Evolutionary conservation across 2,113 vertebrate species (phyloP).

Genomic region (Pagrus major): DNA sequence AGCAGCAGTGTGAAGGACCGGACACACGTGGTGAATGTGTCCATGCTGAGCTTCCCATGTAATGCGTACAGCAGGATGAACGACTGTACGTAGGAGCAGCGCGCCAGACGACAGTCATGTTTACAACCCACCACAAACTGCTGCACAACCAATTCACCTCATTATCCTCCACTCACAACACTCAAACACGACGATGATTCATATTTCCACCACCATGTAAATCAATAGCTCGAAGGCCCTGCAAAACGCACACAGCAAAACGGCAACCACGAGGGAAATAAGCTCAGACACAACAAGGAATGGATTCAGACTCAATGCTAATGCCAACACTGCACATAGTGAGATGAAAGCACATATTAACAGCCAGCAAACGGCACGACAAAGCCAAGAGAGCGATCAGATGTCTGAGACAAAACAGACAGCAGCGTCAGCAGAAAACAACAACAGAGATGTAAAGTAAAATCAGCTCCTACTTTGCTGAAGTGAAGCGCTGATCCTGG

Average conservation of each 20-base stretch:
- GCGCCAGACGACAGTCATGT: neutral
- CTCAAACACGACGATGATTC: neutral
- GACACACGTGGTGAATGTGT: neutral
- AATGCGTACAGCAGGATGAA: neutral
- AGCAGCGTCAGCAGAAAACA: neutral
- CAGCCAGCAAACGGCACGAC: neutral
- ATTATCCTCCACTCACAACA: neutral
- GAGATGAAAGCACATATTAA: neutral
- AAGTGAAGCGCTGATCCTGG: neutral
- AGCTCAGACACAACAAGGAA: neutral
- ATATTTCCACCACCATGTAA: neutral
- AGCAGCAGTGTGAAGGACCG: neutral
- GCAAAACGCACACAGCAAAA: neutral
- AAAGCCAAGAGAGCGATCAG: neutral
- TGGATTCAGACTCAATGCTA: neutral
- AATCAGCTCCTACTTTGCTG: constrained; percentile 6
- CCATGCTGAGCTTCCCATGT: neutral
- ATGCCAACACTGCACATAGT: neutral
- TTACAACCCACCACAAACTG: neutral
- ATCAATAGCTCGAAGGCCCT: neutral
- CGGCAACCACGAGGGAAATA: neutral
- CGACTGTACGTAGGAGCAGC: too few species aligned
- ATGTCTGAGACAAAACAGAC: neutral
- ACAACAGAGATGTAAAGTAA: neutral
- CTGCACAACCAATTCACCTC: neutral